Evolutionary conservation across 2,888 invertebrate genomes (phyloP).

Genomic region (Dolomedes plantarius): DNA sequence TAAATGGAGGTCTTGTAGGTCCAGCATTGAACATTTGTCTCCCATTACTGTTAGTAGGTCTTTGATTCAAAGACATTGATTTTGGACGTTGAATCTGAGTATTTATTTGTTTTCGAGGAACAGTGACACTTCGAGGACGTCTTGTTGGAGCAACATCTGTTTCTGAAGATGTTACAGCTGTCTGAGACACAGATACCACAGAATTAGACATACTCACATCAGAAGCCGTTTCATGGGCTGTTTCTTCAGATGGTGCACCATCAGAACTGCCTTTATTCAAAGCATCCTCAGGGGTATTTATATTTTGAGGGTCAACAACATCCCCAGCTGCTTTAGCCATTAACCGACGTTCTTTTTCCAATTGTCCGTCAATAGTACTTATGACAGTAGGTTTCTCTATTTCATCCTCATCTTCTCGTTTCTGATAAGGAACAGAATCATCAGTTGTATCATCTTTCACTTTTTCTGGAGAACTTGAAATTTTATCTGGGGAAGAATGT

Average conservation of each 20-base stretch:
- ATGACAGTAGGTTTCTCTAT: slow-evolving; percentile 67
- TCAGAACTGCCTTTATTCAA: slow-evolving; percentile 34
- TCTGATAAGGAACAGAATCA: slow-evolving; percentile 1
- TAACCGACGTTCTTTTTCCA: slow-evolving; percentile 61
- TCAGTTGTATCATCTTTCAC: neutral
- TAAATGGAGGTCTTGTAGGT: slow-evolving; percentile 94
- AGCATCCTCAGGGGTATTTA: slow-evolving; percentile 15
- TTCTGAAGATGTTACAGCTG: slow-evolving; percentile 23
- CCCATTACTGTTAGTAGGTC: slow-evolving; percentile 33
- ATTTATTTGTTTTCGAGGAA: slow-evolving; percentile 35
- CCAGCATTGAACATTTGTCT: slow-evolving; percentile 96
- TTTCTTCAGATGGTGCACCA: neutral
- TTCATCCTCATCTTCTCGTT: slow-evolving; percentile 55
- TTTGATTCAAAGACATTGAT: slow-evolving; percentile 59
- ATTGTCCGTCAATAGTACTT: slow-evolving; percentile 70
- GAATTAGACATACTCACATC: slow-evolving; percentile 7
- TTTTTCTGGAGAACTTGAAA: neutral
- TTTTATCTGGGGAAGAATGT: neutral
- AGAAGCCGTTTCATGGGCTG: slow-evolving; percentile 71
- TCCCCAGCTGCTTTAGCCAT: slow-evolving; percentile 46
- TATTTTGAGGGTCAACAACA: slow-evolving; percentile 8
- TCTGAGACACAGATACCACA: slow-evolving; percentile 23
- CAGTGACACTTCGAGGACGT: slow-evolving; percentile 53
- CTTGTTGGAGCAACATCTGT: slow-evolving; percentile 72
- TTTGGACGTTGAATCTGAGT: slow-evolving; percentile 56